phyloP scores from a whole-genome alignment of 1,140 invertebrate species.

The Gryllus bimaculatus region DNA sequence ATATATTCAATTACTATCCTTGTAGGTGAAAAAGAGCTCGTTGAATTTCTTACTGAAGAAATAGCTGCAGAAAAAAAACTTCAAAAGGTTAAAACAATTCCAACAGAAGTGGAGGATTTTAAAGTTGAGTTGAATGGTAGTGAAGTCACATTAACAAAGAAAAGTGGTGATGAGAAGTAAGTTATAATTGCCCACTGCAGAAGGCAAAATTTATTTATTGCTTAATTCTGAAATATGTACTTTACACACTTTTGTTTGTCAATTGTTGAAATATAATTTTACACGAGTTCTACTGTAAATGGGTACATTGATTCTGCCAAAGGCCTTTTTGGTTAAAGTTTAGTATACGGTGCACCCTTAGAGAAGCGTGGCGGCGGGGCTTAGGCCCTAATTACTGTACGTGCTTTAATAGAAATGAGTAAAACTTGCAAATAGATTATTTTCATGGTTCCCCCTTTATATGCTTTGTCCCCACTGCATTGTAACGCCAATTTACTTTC shows the following conservation, averaged over 20 bases:
- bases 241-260: not conserved
- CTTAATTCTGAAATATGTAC: not conserved
- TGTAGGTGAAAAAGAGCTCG: constrained; percentile 68
- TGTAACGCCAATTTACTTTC: no score
- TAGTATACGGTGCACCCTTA: no score
- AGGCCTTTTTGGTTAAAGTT: no score
- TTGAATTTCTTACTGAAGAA: constrained; percentile 80
- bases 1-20: constrained; percentile 15
- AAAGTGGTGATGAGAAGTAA: constrained; percentile 66
- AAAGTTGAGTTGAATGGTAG: constrained; percentile 62
- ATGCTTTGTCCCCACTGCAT: no score
- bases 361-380: no score
- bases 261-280: no score
- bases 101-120: constrained; percentile 69
- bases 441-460: no score
- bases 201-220: not conserved
- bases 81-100: constrained; percentile 61
- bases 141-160: constrained; percentile 65
- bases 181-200: constrained; percentile 21
- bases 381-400: no score
- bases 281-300: no score
- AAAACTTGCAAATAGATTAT: no score
- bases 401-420: no score
- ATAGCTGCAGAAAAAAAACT: constrained; percentile 77
- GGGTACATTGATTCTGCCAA: no score